A percentile compares a stretch with the other conserved stretches of the same genome.
phyloP scores from a whole-genome alignment of 2,888 invertebrate species.

The Pyrgus malvae region DNA sequence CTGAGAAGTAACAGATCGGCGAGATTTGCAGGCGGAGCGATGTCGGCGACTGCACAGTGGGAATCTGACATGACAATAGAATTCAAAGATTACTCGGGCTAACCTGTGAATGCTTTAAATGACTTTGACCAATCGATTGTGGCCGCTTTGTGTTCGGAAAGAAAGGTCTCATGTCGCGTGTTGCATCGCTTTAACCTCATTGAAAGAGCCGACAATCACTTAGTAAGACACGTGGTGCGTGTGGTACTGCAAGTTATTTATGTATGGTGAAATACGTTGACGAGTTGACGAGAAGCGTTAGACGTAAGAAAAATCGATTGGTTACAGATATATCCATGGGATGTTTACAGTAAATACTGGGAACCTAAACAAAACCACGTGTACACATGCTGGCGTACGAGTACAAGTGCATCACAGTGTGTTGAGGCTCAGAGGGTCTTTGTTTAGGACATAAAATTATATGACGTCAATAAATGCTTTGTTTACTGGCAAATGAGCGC shows the following conservation, averaged over 20 bases:
- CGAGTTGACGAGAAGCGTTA: neutral
- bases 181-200: slow-evolving; percentile 21
- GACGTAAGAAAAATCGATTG: slow-evolving; percentile 10
- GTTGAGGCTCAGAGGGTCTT: slow-evolving; percentile 60
- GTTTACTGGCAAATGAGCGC: slow-evolving; percentile 75
- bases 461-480: slow-evolving; percentile 79
- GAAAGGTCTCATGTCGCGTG: slow-evolving; percentile 19
- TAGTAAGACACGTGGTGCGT: slow-evolving; percentile 38
- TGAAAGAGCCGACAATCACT: slow-evolving; percentile 40
- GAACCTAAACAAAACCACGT: slow-evolving; percentile 71
- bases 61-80: slow-evolving; percentile 60
- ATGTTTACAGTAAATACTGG: slow-evolving; percentile 63
- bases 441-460: slow-evolving; percentile 81
- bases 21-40: slow-evolving; percentile 52
- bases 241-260: neutral
- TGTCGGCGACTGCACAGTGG: slow-evolving; percentile 64
- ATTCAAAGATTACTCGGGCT: slow-evolving; percentile 53
- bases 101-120: slow-evolving; percentile 59
- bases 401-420: slow-evolving; percentile 73
- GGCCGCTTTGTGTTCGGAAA: slow-evolving; percentile 52
- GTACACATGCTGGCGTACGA: slow-evolving; percentile 69
- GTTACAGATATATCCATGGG: slow-evolving; percentile 27
- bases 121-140: slow-evolving; percentile 78
- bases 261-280: neutral
- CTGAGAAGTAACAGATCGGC: slow-evolving; percentile 46